A percentile compares a stretch with the other conserved stretches of the same genome.
These are phyloP conservation scores for Antennarius maculatus DNA, from an alignment of 2,797 vertebrate genomes.

Conservation along the genomic window DNA sequence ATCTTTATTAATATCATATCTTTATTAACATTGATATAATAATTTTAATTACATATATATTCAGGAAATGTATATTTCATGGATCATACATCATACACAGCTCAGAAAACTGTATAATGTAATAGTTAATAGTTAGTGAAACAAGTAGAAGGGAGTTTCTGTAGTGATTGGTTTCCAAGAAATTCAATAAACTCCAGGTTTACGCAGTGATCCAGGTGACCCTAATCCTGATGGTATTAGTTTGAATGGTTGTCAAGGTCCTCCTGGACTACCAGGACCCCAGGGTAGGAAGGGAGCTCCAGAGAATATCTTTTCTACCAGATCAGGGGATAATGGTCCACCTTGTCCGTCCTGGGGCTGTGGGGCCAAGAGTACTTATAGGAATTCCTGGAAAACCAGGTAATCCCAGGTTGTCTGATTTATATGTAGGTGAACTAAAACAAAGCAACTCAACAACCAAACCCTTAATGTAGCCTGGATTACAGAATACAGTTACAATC, in stretches of 20 bases:
- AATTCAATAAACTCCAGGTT: slow-evolving; percentile 61
- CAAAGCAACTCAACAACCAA: background rate
- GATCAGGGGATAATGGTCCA: slow-evolving; percentile 45
- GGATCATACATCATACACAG: background rate
- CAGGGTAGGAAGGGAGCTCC: slow-evolving; percentile 57
- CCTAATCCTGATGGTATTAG: slow-evolving; percentile 48
- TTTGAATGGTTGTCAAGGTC: slow-evolving; percentile 57
- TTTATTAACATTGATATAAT: too few species aligned
- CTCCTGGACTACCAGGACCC: slow-evolving; percentile 51
- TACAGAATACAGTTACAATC: background rate
- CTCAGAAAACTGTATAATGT: too few species aligned
- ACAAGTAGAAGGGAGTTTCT: background rate
- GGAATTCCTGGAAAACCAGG: slow-evolving; percentile 62
- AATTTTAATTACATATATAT: too few species aligned
- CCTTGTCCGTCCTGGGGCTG: slow-evolving; percentile 42
- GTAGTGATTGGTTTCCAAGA: slow-evolving; percentile 6
- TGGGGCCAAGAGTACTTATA: slow-evolving; percentile 41
- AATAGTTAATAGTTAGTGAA: background rate
- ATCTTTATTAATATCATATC: background rate
- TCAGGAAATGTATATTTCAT: too few species aligned
- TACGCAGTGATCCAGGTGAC: slow-evolving; percentile 64
- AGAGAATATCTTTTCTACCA: slow-evolving; percentile 41
- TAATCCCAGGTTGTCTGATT: slow-evolving; percentile 42
- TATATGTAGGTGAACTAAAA: slow-evolving; percentile 10
- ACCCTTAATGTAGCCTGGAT: background rate